Evolutionary conservation across 2,797 vertebrate genomes (phyloP).

Genomic region (Tenualosa thibaudeaui): DNA sequence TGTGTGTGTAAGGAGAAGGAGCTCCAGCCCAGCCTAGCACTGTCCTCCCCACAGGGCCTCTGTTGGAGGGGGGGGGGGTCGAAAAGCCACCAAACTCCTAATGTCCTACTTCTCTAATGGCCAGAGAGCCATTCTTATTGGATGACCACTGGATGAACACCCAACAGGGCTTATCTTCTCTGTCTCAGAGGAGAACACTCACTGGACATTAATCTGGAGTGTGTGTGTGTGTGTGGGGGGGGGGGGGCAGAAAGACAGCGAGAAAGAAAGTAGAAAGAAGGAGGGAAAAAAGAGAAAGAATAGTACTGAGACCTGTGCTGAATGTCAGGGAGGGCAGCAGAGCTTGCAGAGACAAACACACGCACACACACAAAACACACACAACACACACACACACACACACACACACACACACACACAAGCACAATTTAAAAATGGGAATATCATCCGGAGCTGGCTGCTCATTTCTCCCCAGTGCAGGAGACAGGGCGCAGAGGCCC

Average conservation of each 20-base stretch:
- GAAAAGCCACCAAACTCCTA: conserved; percentile 9
- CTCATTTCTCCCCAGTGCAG: conserved; percentile 27
- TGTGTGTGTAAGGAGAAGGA: conserved; percentile 36
- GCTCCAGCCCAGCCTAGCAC: not conserved
- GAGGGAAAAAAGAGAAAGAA: conserved; percentile 31
- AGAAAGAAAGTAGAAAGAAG: conserved; percentile 36
- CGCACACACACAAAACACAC: not conserved
- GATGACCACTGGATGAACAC: not conserved
- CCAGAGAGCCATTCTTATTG: not conserved
- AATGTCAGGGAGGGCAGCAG: conserved; percentile 36
- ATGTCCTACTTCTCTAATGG: not conserved
- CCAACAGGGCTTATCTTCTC: not conserved
- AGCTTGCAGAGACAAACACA: conserved; percentile 37
- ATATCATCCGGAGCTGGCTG: not conserved
- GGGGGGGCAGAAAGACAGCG: not conserved
- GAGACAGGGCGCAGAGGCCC: conserved; percentile 49
- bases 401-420: not conserved
- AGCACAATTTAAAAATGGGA: conserved; percentile 16
- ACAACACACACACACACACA: not conserved
- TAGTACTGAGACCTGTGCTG: conserved; percentile 42
- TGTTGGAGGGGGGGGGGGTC: no score
- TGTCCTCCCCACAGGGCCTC: not conserved
- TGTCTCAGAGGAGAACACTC: not conserved
- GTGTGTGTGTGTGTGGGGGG: no score
- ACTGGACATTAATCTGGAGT: conserved; percentile 27